phyloP scores from a whole-genome alignment of 2,797 vertebrate genomes.

The Rhinella marina region DNA sequence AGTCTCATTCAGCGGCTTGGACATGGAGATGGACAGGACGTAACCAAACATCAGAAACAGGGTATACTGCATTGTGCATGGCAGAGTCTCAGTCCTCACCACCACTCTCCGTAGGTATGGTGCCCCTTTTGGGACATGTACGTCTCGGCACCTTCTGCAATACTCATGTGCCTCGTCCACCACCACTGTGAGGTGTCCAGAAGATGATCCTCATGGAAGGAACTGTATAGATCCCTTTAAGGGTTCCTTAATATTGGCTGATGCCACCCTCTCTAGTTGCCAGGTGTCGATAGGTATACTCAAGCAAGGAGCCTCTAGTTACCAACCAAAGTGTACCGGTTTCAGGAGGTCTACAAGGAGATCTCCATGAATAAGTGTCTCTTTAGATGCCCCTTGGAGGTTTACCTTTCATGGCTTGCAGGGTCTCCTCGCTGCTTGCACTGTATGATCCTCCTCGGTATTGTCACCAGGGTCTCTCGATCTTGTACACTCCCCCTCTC shows the following conservation, averaged over 20 bases:
- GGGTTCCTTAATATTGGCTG: not conserved
- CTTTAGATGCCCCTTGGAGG: not conserved
- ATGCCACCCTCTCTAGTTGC: not conserved
- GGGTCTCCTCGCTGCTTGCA: not conserved
- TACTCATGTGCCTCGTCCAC: not conserved
- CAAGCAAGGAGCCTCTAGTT: too few relatives aligned
- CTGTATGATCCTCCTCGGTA: not conserved
- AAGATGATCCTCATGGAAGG: too few relatives aligned
- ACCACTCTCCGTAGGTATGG: not conserved
- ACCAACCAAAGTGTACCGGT: too few relatives aligned
- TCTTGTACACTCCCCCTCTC: not conserved
- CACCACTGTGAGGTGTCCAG: not conserved
- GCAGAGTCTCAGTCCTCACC: conserved; percentile 10
- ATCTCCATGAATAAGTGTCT: not conserved
- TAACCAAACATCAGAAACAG: conserved; percentile 9
- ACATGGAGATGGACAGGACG: not conserved
- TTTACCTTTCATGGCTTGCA: not conserved
- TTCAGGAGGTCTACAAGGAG: not conserved
- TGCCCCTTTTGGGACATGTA: not conserved
- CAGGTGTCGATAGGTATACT: not conserved
- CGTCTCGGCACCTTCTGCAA: not conserved
- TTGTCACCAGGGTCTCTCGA: not conserved
- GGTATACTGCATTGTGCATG: conserved; percentile 52
- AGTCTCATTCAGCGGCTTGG: not conserved
- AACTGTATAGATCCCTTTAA: too few relatives aligned